These are phyloP conservation scores for Drosophila neotestacea DNA, from an alignment of 2,888 invertebrate species.

Conservation along the genomic window DNA sequence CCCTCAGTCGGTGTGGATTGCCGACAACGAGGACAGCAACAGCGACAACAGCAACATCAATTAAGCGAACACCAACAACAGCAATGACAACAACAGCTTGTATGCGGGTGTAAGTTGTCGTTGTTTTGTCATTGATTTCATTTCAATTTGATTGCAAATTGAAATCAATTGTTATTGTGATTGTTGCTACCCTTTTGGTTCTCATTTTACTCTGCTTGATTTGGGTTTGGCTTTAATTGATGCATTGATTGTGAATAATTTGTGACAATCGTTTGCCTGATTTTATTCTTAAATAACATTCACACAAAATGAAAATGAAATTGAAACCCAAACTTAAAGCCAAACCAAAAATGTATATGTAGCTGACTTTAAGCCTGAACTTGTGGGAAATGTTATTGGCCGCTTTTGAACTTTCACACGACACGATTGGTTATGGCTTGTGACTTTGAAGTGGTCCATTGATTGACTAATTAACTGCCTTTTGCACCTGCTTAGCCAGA, in stretches of 20 bases:
- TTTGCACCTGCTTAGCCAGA: conserved; percentile 72
- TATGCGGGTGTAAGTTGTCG: conserved; percentile 75
- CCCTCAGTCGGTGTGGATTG: conserved; percentile 17
- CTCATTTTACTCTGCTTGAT: conserved; percentile 17
- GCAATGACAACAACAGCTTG: conserved; percentile 33
- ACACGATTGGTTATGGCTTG: conserved; percentile 47
- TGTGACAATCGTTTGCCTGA: conserved; percentile 75
- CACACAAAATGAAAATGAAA: conserved; percentile 15
- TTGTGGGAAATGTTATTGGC: conserved; percentile 34
- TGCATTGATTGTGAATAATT: conserved; percentile 82
- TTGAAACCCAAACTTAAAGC: conserved; percentile 14
- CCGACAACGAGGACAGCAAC: conserved; percentile 37
- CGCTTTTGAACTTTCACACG: conserved; percentile 49
- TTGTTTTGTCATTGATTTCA: conserved; percentile 81
- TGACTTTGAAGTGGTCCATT: conserved; percentile 36
- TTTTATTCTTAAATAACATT: conserved; percentile 37
- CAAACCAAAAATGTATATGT: conserved; percentile 2
- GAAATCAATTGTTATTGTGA: conserved; percentile 70
- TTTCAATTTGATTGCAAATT: conserved; percentile 80
- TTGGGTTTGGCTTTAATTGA: conserved; percentile 70
- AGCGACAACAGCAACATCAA: conserved; percentile 32
- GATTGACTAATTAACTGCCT: conserved; percentile 71
- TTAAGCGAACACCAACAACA: conserved; percentile 29
- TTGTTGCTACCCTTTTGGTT: conserved; percentile 15
- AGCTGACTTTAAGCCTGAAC: neutral